phyloP scores from a whole-genome alignment of 1,140 invertebrate genomes.

The Ganaspis sp. region DNA sequence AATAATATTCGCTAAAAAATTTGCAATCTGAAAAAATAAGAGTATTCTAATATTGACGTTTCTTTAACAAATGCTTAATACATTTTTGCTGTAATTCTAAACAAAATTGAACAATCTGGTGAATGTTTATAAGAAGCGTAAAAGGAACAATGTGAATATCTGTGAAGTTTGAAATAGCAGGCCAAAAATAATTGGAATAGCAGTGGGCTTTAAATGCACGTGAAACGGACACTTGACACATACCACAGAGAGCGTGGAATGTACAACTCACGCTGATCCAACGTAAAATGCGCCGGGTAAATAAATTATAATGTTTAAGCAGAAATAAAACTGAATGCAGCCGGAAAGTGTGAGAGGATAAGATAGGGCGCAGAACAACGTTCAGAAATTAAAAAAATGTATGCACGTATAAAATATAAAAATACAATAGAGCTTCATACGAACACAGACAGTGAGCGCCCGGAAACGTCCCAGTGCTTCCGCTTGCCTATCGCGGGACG shows the following conservation, averaged over 20 bases:
- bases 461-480: slow-evolving; percentile 15
- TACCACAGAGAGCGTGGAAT: not conserved
- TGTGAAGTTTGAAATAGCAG: not conserved
- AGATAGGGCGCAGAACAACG: slow-evolving; percentile 9
- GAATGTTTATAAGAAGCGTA: too few relatives aligned
- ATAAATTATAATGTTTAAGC: slow-evolving; percentile 24
- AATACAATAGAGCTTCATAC: slow-evolving; percentile 15
- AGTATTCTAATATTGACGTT: too few relatives aligned
- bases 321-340: slow-evolving; percentile 1
- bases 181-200: not conserved
- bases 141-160: too few relatives aligned
- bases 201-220: too few relatives aligned
- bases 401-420: not conserved
- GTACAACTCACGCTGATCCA: not conserved
- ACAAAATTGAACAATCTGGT: too few relatives aligned
- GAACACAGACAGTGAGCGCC: slow-evolving; percentile 5
- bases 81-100: too few relatives aligned
- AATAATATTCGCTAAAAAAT: too few relatives aligned
- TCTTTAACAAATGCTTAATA: too few relatives aligned
- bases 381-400: slow-evolving; percentile 20
- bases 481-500: slow-evolving; percentile 22
- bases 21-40: too few relatives aligned
- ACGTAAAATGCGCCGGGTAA: not conserved
- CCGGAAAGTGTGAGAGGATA: slow-evolving; percentile 6
- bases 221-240: not conserved